Percentiles rank a stretch among this genome's conserved stretches.
Conservation (phyloP, 2,797 vertebrate genomes). For the Tragopan temminckii region DNA sequence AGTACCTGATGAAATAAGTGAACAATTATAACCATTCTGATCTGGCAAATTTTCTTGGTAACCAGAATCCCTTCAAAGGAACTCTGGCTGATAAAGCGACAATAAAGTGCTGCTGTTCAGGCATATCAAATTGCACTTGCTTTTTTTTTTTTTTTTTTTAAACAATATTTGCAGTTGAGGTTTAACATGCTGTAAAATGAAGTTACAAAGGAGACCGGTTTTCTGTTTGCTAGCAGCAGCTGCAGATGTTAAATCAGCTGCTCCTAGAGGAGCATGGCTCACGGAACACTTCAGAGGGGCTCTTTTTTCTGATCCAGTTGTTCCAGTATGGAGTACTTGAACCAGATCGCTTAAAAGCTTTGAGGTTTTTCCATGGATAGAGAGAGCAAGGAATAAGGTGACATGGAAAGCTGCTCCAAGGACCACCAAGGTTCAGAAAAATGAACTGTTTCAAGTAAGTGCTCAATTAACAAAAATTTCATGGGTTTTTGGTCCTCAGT, state of each 20-base stretch:
- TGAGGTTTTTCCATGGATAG: neutral
- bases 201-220: conserved; percentile 48
- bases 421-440: conserved; percentile 29
- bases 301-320: neutral
- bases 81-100: conserved; percentile 47
- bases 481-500: neutral
- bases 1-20: conserved; percentile 65
- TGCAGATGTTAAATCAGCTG: conserved; percentile 41
- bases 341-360: neutral
- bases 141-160: neutral
- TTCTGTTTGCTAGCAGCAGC: conserved; percentile 51
- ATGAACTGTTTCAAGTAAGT: neutral
- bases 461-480: neutral
- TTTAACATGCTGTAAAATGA: conserved; percentile 45
- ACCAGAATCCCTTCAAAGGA: conserved; percentile 63
- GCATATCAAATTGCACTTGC: conserved; percentile 70
- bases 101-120: conserved; percentile 71
- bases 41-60: conserved; percentile 54
- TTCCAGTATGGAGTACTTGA: conserved; percentile 23
- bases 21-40: conserved; percentile 69
- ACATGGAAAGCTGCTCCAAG: neutral
- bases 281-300: neutral
- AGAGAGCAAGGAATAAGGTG: neutral
- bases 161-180: conserved; percentile 39
- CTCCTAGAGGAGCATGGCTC: conserved; percentile 27